These are phyloP conservation scores for Agrochola lota DNA, from an alignment of 2,888 invertebrate genomes.

Conservation along the genomic window DNA sequence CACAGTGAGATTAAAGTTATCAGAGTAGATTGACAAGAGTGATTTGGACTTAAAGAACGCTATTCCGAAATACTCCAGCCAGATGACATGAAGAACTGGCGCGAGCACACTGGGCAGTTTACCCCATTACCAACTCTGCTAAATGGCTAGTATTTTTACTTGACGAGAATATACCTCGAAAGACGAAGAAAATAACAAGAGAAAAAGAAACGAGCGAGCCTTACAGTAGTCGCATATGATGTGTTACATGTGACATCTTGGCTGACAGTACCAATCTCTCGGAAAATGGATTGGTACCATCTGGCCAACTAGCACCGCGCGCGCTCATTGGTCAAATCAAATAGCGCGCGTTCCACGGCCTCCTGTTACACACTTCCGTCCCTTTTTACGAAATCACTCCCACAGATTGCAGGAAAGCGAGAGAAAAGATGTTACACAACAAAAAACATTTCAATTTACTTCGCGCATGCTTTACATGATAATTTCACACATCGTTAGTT, in stretches of 20 bases:
- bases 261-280: too few relatives aligned
- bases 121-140: not conserved
- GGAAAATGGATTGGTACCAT: too few relatives aligned
- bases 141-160: not conserved
- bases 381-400: too few relatives aligned
- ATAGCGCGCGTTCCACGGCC: too few relatives aligned
- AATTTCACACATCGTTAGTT: constrained; percentile 17
- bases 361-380: too few relatives aligned
- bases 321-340: too few relatives aligned
- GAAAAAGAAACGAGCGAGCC: not conserved
- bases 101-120: not conserved
- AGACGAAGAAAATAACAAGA: not conserved
- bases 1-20: not conserved
- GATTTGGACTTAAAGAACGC: not conserved
- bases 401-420: too few relatives aligned
- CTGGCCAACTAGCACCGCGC: too few relatives aligned
- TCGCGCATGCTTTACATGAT: not conserved
- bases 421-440: too few relatives aligned
- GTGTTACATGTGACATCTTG: too few relatives aligned
- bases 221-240: too few relatives aligned
- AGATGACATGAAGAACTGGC: not conserved
- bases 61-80: not conserved
- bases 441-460: not conserved
- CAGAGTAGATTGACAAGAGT: not conserved
- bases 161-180: not conserved